These are phyloP conservation scores for Leptopilina myrica DNA, from an alignment of 2,888 invertebrate genomes.

Conservation along the genomic window DNA sequence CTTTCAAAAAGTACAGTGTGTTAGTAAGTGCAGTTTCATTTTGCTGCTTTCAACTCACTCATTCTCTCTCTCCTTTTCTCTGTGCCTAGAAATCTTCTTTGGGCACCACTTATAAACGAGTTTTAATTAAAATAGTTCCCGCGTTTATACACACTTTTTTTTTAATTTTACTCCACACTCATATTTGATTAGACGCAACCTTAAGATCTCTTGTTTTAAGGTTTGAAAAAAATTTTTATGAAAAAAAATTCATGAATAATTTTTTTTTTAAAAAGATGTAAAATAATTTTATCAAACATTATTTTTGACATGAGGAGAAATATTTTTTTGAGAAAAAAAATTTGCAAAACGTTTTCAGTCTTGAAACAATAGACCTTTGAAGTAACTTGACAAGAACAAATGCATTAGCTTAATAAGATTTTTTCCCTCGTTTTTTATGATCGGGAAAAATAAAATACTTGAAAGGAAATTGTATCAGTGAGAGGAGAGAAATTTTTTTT, in stretches of 20 bases:
- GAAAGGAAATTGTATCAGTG: no score
- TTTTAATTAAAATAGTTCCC: conserved; percentile 17
- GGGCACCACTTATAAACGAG: conserved; percentile 10
- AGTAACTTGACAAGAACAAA: background rate
- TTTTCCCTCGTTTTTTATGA: no score
- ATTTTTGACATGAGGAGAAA: no score
- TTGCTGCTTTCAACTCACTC: background rate
- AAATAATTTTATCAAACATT: no score
- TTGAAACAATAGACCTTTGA: background rate
- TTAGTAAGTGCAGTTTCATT: conserved; percentile 21
- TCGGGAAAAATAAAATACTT: no score
- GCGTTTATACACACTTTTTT: background rate
- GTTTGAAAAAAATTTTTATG: no score
- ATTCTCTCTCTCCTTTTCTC: no score
- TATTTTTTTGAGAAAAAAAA: no score
- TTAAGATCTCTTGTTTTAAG: no score
- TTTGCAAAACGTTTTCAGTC: background rate
- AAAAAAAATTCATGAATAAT: no score
- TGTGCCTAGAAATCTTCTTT: background rate
- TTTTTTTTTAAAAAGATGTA: no score
- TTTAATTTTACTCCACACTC: background rate
- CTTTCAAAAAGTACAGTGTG: conserved; percentile 1
- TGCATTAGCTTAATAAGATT: background rate
- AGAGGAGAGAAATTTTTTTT: no score
- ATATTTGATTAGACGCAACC: background rate